Base-by-base conservation (phyloP, 2,888 invertebrate species). In the Brachyptera putata region DNA sequence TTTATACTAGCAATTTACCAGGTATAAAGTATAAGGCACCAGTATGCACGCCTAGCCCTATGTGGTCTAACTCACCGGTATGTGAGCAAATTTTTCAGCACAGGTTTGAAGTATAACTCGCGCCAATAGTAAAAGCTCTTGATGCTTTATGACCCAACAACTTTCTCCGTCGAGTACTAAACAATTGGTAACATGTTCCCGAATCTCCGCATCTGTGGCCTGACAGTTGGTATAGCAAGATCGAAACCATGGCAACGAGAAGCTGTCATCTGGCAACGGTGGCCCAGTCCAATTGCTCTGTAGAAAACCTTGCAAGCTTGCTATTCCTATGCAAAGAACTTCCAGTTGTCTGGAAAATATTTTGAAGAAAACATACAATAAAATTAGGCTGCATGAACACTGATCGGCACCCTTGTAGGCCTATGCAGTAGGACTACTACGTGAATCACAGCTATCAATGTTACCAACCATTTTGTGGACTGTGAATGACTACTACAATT, bases 261-360 rank as follows among this genome's bases (percentile, higher is more conserved):
- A 26, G 2, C 25, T 39, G 13, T 26, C 18, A n/a, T 26, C 39
- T 24, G 46, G 11, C 11, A 57, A 61, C 56, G 78, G 74, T 2
- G 91, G 89, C 0, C 93, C 89, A 55, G 86, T 86, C 82, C 91
- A 94, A 75, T 95, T 95, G 57, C 79, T 79, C 72, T 91, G 88
- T 57, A 90, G 80, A 75, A 93, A 95, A 3, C 56, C 56, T 22
- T 57, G 49, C 11, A 62, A 37, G 18, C 62, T 57, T 14, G 60
- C 60, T 26, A 62, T 34, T 1, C 62, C 62, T 5, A 62, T 24
- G 37, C 24, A 39, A 3, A 61, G 22, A 21, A 61, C 24, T 22
- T 61, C 58, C 36, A 61, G 26, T 36, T 58, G 61, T 16, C 61
- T 61, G 39, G 1, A 49, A 21, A 26, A 22, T n/a, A 57, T n/a